phyloP scores from a whole-genome alignment of 2,113 vertebrate species.

The Limanda limanda region DNA sequence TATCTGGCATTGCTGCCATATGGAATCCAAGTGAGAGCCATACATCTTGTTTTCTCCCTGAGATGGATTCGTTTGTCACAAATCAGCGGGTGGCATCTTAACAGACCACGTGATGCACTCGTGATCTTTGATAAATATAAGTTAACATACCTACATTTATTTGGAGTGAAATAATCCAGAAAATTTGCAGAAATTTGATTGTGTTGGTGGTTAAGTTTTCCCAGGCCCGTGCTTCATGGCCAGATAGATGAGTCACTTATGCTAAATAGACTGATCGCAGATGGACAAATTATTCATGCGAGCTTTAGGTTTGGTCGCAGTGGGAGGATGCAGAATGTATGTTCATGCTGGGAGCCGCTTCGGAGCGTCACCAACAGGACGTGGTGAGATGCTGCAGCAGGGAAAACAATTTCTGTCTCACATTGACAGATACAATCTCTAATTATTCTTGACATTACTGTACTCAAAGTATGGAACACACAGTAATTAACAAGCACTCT shows the following conservation, averaged over 20 bases:
- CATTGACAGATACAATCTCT: conserved; percentile 18
- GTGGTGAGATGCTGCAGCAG: not conserved
- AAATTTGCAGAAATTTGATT: conserved; percentile 12
- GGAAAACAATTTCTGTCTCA: not conserved
- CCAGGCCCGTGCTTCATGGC: conserved; percentile 19
- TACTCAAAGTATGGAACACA: not conserved
- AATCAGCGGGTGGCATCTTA: conserved; percentile 28
- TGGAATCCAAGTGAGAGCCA: conserved; percentile 65
- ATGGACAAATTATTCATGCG: conserved; percentile 65
- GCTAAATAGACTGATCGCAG: conserved; percentile 66
- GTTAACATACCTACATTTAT: conserved; percentile 1
- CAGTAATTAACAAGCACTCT: conserved; percentile 21
- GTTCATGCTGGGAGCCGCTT: conserved; percentile 42
- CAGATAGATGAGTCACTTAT: conserved; percentile 64
- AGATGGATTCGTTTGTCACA: conserved; percentile 38
- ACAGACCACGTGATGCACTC: conserved; percentile 29
- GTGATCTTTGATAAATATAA: conserved; percentile 10
- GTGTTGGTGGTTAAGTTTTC: conserved; percentile 23
- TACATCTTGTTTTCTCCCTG: conserved; percentile 66
- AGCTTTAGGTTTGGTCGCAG: conserved; percentile 54
- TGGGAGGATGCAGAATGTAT: conserved; percentile 50
- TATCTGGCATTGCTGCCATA: conserved; percentile 75
- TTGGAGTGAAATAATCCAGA: conserved; percentile 21
- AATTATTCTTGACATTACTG: conserved; percentile 25
- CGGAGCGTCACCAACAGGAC: conserved; percentile 47